These are phyloP conservation scores for Daptonema setosum DNA, from an alignment of 2,888 invertebrate species.

Conservation along the genomic window DNA sequence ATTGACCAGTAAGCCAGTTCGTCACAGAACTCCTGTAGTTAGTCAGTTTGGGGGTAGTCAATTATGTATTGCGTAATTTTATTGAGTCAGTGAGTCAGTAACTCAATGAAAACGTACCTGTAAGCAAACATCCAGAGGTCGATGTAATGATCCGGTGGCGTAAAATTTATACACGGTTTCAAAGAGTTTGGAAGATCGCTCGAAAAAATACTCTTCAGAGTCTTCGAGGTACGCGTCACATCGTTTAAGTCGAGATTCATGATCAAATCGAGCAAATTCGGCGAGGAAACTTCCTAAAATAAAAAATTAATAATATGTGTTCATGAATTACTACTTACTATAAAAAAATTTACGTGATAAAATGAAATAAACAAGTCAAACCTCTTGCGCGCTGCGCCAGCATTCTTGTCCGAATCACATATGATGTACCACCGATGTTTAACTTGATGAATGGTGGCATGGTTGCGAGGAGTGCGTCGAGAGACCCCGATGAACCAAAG, in stretches of 20 bases:
- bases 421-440: neutral
- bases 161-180: slow-evolving; percentile 1
- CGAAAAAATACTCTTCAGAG: neutral
- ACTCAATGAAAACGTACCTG: neutral
- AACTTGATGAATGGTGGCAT: neutral
- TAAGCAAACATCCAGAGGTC: neutral
- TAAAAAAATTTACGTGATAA: no score
- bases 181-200: neutral
- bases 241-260: neutral
- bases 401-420: neutral
- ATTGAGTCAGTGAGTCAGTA: no score
- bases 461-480: neutral
- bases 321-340: no score
- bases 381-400: neutral
- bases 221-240: neutral
- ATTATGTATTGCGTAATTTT: no score
- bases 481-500: neutral
- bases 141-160: neutral
- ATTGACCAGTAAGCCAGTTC: neutral
- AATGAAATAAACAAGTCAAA: no score
- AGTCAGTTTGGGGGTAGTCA: neutral
- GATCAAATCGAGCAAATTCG: neutral
- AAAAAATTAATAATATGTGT: no score
- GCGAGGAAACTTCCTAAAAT: neutral
- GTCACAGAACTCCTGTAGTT: neutral